Conservation (phyloP, 2,797 vertebrate genomes). For the Chlorospingus flavigularis region DNA sequence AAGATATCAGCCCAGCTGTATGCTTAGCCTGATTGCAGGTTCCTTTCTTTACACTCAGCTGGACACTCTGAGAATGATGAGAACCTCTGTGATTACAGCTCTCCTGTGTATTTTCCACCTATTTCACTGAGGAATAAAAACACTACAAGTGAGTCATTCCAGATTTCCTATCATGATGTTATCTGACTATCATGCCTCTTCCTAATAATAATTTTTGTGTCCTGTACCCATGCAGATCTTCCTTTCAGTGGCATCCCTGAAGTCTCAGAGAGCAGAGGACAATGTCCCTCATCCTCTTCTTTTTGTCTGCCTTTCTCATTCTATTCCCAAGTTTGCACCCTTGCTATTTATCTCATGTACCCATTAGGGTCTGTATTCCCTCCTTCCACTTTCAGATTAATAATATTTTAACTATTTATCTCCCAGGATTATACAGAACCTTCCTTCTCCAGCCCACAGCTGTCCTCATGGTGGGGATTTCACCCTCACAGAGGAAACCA, state of each 20-base stretch:
- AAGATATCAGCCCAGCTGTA: neutral
- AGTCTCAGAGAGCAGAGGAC: neutral
- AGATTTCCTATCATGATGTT: neutral
- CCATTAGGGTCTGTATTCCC: neutral
- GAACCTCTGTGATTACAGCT: neutral
- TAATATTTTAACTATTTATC: neutral
- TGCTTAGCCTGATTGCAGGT: neutral
- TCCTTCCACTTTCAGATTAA: neutral
- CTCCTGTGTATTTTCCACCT: neutral
- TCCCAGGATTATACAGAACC: neutral
- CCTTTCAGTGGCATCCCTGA: neutral
- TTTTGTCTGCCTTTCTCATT: neutral
- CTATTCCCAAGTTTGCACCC: neutral
- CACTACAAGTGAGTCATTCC: neutral
- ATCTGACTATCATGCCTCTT: neutral
- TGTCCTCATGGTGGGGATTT: neutral
- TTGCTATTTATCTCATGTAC: neutral
- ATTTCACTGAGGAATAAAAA: neutral
- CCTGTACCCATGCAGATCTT: neutral
- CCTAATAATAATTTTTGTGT: neutral
- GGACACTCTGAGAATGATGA: neutral
- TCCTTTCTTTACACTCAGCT: neutral
- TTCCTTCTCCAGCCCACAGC: neutral
- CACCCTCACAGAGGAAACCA: neutral
- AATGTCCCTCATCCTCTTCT: neutral